Conservation (phyloP, 1,140 invertebrate species). For the Drosophila sp. region DNA sequence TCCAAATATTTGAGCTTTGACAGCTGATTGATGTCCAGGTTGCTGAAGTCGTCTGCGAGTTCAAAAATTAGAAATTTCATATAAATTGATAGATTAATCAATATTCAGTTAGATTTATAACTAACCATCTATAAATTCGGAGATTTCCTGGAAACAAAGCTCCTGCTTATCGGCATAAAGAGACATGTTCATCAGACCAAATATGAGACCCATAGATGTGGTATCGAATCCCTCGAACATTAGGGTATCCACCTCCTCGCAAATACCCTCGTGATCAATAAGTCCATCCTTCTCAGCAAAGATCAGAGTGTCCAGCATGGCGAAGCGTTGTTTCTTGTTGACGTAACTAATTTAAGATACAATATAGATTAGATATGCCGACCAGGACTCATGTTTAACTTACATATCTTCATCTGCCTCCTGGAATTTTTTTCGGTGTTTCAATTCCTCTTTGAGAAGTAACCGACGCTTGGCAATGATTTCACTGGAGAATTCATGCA, state of each 20-base stretch:
- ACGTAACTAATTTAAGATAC: conserved; percentile 39
- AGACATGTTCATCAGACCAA: conserved; percentile 87
- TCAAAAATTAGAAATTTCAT: not conserved
- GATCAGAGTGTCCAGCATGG: conserved; percentile 92
- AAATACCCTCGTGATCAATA: conserved; percentile 88
- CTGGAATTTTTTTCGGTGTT: not conserved
- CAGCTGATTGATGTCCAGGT: conserved; percentile 86
- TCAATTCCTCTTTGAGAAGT: conserved; percentile 42
- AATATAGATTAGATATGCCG: not conserved
- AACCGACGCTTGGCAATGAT: conserved; percentile 70
- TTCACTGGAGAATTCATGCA: conserved; percentile 73
- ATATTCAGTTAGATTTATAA: not conserved
- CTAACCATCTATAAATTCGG: conserved; percentile 58
- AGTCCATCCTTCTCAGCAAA: conserved; percentile 85
- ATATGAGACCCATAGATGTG: conserved; percentile 87
- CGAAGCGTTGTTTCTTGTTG: conserved; percentile 86
- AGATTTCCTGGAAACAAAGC: conserved; percentile 86
- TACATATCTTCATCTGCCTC: conserved; percentile 60
- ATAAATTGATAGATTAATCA: too few relatives aligned
- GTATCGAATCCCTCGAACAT: conserved; percentile 93
- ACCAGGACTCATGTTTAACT: not conserved
- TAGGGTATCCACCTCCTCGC: conserved; percentile 93
- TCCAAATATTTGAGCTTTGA: conserved; percentile 88
- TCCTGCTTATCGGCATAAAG: conserved; percentile 87
- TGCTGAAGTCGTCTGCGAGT: conserved; percentile 38